Evolutionary conservation across 1,140 invertebrate genomes (phyloP).

Genomic region (Drosophila oshimai): DNA sequence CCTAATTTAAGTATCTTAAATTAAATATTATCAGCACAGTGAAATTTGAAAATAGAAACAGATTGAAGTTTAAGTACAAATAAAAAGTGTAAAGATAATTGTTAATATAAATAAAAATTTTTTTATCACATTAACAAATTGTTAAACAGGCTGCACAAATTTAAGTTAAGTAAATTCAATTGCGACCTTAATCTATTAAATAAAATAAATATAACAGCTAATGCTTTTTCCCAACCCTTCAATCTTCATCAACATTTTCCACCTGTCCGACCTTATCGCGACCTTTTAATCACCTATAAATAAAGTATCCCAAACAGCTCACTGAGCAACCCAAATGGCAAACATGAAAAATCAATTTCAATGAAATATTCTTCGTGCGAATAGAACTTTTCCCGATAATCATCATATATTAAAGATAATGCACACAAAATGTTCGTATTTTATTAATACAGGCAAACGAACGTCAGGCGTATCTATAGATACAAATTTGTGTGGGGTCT

Average conservation of each 20-base stretch:
- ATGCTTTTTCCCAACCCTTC: too few species aligned
- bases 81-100: too few species aligned
- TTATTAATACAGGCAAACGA: background rate
- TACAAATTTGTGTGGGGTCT: conserved; percentile 8
- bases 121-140: too few species aligned
- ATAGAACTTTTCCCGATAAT: conserved; percentile 12
- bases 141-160: too few species aligned
- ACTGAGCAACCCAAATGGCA: background rate
- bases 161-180: too few species aligned
- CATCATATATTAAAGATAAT: conserved; percentile 31
- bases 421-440: conserved; percentile 9
- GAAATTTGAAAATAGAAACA: too few species aligned
- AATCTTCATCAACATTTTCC: background rate
- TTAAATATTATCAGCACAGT: too few species aligned
- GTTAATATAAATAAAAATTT: too few species aligned
- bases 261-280: conserved; percentile 1
- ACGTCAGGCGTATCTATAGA: conserved; percentile 31
- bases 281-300: conserved; percentile 11
- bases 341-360: conserved; percentile 34
- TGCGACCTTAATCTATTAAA: background rate
- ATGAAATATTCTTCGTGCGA: conserved; percentile 14
- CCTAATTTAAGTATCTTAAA: too few species aligned
- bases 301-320: conserved; percentile 5
- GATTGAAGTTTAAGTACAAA: too few species aligned
- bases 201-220: too few species aligned